phyloP scores from a whole-genome alignment of 2,113 vertebrate genomes.

The Romanogobio albipinnatus region DNA sequence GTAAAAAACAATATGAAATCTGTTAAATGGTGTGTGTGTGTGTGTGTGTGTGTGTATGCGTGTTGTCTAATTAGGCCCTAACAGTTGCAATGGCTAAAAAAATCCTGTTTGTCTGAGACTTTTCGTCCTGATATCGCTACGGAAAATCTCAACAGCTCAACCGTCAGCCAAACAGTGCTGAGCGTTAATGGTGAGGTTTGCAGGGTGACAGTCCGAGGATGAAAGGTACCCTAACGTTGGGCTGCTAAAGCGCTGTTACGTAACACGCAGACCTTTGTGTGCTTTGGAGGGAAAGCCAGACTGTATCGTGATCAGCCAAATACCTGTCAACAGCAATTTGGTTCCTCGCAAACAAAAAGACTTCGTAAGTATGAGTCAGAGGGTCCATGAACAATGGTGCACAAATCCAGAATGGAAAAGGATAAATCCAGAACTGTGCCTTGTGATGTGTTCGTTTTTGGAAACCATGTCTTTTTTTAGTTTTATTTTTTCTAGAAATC shows the following conservation, averaged over 20 bases:
- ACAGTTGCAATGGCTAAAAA: conserved; percentile 24
- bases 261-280: conserved; percentile 32
- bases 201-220: conserved; percentile 21
- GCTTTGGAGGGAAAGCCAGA: conserved; percentile 39
- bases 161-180: conserved; percentile 15
- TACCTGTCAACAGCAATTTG: conserved; percentile 56
- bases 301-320: conserved; percentile 49
- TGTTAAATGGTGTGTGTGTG: conserved; percentile 34
- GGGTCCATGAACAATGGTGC: conserved; percentile 18
- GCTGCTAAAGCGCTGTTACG: conserved; percentile 9
- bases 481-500: conserved; percentile 59
- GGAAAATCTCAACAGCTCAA: conserved; percentile 37
- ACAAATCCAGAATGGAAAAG: conserved; percentile 39
- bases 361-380: conserved; percentile 32
- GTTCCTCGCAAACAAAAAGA: conserved; percentile 40
- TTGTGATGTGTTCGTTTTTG: conserved; percentile 54
- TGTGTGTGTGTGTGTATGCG: too few relatives aligned
- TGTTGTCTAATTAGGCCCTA: conserved; percentile 55
- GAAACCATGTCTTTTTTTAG: conserved; percentile 51
- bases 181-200: conserved; percentile 29
- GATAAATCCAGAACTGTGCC: conserved; percentile 7
- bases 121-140: conserved; percentile 10
- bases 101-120: conserved; percentile 6
- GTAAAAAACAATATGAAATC: conserved; percentile 54
- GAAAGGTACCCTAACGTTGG: conserved; percentile 23